Percentiles rank a stretch among this genome's conserved stretches.
Conservation (phyloP, 1,140 invertebrate genomes). For the Aphaenogaster ashmeadi region DNA sequence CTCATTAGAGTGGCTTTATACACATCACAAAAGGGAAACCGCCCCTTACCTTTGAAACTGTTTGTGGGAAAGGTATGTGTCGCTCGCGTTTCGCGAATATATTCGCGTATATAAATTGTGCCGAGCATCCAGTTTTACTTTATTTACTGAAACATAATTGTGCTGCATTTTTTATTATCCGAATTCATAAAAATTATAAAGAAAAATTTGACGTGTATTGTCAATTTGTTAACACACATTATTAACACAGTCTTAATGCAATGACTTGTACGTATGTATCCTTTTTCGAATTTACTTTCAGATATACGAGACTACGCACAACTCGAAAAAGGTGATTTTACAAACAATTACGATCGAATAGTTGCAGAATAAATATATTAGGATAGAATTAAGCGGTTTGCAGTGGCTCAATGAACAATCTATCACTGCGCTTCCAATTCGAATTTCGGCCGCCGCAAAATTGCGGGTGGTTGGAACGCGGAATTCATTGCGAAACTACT, state of each 20-base stretch:
- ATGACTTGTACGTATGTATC: too few relatives aligned
- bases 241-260: background rate
- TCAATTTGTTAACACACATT: too few relatives aligned
- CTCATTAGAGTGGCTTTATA: slow-evolving; percentile 71
- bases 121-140: background rate
- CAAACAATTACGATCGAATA: slow-evolving; percentile 1
- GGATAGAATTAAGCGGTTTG: slow-evolving; percentile 57
- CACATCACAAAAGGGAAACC: slow-evolving; percentile 32
- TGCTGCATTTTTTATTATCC: background rate
- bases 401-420: slow-evolving; percentile 54
- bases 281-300: background rate
- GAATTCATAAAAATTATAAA: background rate
- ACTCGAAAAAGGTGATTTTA: slow-evolving; percentile 1
- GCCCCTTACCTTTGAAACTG: slow-evolving; percentile 33
- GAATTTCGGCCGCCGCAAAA: slow-evolving; percentile 48
- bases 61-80: slow-evolving; percentile 26
- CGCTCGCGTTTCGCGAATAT: background rate
- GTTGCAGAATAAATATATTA: slow-evolving; percentile 43
- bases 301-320: background rate
- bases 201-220: background rate
- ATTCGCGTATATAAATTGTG: background rate
- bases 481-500: slow-evolving; percentile 41
- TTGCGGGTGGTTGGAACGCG: slow-evolving; percentile 40
- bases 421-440: slow-evolving; percentile 50
- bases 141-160: background rate